A percentile compares a stretch with the other conserved stretches of the same genome.
Conservation (phyloP, 2,888 invertebrate species). For the Escarpia spicata region DNA sequence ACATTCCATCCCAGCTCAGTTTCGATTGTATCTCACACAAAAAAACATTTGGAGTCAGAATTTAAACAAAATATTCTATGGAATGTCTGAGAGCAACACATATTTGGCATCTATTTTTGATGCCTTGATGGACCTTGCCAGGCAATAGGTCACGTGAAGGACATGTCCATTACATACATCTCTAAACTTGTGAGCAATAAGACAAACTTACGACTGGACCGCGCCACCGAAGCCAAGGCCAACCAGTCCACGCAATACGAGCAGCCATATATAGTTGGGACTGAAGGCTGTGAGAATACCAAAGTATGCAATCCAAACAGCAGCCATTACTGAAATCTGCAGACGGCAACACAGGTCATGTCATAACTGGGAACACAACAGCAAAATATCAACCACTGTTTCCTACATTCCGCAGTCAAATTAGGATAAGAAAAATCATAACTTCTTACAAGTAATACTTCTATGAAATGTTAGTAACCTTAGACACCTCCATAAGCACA, state of each 20-base stretch:
- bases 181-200: background rate
- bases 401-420: background rate
- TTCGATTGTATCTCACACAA: too few relatives aligned
- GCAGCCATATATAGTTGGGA: constrained; percentile 60
- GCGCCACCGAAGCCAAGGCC: constrained; percentile 61
- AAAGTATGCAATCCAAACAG: constrained; percentile 58
- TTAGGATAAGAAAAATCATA: too few relatives aligned
- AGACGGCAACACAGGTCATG: constrained; percentile 21
- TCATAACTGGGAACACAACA: background rate
- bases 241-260: constrained; percentile 60
- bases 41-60: too few relatives aligned
- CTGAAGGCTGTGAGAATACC: constrained; percentile 59
- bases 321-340: constrained; percentile 55
- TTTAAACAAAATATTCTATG: too few relatives aligned
- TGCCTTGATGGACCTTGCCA: background rate
- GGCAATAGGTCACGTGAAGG: background rate
- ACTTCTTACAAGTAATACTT: too few relatives aligned
- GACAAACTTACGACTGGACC: constrained; percentile 43
- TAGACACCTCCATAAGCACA: background rate
- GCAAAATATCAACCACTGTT: background rate
- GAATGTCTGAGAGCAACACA: background rate
- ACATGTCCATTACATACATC: background rate
- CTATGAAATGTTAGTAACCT: too few relatives aligned
- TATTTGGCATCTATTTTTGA: background rate
- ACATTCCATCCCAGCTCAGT: too few relatives aligned